Evolutionary conservation across 2,113 vertebrate genomes (phyloP), one percentile per base, ranked within the genome.

Genomic region (Nansenia antarctica): DNA sequence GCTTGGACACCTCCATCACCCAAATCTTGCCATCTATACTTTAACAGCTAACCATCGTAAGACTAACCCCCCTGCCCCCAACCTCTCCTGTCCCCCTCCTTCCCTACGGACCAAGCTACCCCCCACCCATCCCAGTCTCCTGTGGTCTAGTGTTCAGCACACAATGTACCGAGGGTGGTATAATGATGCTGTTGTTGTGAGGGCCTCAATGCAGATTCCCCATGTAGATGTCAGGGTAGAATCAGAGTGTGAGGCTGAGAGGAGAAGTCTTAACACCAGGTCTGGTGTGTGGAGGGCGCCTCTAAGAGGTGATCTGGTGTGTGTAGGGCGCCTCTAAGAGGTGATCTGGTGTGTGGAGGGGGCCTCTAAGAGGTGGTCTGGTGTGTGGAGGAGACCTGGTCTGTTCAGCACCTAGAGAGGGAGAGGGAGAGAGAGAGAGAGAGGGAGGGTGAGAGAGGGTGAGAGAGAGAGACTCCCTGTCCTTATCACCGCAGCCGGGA

Each of bases 401-500:
- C 20, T 55, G 26, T 55, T 55, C 53, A 27, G 53, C 53, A 55
- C 30, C n/a, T 35, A 35, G 58, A 2, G 54, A 18, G 35, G 5
- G 35, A 29, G 24, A 2, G 54, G 8, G 35, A 5, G 35, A 29
- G 24, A 35, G 58, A 2, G 54, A 18, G 35, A 5, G 35, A 29
- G 24, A 35, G 58, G 5, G 54, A 18, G 35, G 5, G 35, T n/a
- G 24, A 35, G 58, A 2, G 54, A 18, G 35, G 5, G 35, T n/a
- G 24, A 35, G 58, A 2, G 54, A 18, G 35, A 5, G 35, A 29
- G 24, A 60, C 64, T 62, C 55, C 37, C 39, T 54, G 18, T 0
- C 53, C 47, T 2, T 79, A 63, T 68, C 72, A 35, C 26, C 72
- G 49, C 60, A 71, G 73, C 59, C 42, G 72, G 49, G 42, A 55